These are phyloP conservation scores for Aphis craccivora DNA, from an alignment of 1,140 invertebrate genomes.

Conservation along the genomic window DNA sequence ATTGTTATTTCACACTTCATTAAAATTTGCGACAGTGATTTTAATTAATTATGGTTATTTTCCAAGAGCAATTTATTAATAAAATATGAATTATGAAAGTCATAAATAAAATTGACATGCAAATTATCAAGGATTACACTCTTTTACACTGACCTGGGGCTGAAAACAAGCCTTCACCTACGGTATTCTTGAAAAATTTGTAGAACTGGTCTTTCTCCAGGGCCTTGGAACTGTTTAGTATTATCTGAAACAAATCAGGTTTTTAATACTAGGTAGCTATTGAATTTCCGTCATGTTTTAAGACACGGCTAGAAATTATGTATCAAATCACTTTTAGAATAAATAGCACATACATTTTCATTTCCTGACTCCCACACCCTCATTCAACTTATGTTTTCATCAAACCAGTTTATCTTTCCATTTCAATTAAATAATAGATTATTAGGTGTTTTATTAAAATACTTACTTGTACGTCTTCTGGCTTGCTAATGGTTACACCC, in stretches of 20 bases:
- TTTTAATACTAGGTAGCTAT: not conserved
- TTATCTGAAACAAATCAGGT: conserved; percentile 59
- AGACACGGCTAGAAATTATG: not conserved
- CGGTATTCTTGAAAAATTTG: conserved; percentile 61
- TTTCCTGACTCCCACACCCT: not conserved
- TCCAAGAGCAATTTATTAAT: not conserved
- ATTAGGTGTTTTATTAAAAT: not conserved
- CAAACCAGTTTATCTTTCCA: not conserved
- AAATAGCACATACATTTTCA: not conserved
- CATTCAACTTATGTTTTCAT: not conserved
- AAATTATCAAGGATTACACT: not conserved
- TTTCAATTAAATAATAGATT: not conserved
- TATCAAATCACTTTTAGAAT: not conserved
- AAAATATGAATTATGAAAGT: not conserved
- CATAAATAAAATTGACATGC: not conserved
- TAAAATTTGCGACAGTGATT: not conserved
- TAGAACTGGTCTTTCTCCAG: conserved; percentile 60
- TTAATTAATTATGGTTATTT: not conserved
- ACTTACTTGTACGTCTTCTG: conserved; percentile 65
- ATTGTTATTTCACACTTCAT: not conserved
- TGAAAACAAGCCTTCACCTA: conserved; percentile 61
- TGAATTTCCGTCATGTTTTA: not conserved
- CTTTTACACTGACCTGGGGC: conserved; percentile 59
- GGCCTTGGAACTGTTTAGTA: conserved; percentile 60
- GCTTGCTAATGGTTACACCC: conserved; percentile 64